A percentile compares a stretch with the other conserved stretches of the same genome.
phyloP scores from a whole-genome alignment of 1,140 invertebrate species.

The Cydia amplana region DNA sequence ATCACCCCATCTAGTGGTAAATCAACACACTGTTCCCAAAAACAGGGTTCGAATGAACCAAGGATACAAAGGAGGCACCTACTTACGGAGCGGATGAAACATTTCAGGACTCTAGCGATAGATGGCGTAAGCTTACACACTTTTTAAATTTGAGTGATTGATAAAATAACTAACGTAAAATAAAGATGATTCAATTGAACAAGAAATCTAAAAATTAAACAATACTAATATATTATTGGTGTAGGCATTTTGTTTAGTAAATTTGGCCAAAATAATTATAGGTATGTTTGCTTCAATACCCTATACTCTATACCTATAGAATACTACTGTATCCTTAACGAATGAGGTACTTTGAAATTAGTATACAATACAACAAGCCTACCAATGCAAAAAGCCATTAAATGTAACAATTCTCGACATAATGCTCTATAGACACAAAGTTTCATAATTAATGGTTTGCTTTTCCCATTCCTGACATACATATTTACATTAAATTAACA shows the following conservation, averaged over 20 bases:
- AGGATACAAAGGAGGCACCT: neutral
- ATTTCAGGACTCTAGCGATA: neutral
- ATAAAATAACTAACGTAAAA: neutral
- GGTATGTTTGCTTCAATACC: too few relatives aligned
- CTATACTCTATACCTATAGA: too few relatives aligned
- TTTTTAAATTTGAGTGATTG: neutral
- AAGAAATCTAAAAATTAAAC: too few relatives aligned
- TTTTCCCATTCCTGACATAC: conserved; percentile 7
- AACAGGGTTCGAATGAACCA: neutral
- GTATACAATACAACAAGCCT: too few relatives aligned
- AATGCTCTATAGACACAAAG: neutral
- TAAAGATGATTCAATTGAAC: too few relatives aligned
- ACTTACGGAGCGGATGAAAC: neutral
- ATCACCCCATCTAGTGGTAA: neutral
- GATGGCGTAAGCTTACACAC: neutral
- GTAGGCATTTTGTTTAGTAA: too few relatives aligned
- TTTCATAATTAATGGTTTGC: neutral
- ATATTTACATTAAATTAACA: conserved; percentile 44
- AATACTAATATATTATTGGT: too few relatives aligned
- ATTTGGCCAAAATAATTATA: too few relatives aligned
- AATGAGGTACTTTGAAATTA: too few relatives aligned
- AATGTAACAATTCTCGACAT: neutral
- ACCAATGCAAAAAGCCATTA: neutral
- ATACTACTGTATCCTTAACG: too few relatives aligned
- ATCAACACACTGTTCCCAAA: neutral